Conservation (phyloP, 2,888 invertebrate genomes). For the Epistrophe grossulariae region DNA sequence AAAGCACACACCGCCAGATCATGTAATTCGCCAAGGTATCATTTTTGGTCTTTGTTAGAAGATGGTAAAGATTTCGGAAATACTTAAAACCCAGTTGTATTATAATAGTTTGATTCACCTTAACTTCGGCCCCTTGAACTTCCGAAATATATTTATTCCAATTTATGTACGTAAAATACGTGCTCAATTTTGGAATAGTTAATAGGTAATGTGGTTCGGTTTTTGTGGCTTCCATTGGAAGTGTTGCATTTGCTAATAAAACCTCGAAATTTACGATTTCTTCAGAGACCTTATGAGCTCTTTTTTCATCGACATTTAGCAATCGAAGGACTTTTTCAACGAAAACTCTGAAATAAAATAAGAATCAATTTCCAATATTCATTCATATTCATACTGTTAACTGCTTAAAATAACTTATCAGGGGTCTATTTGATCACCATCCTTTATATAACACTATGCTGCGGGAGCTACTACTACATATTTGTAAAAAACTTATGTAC, state of each 20-base stretch:
- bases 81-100: slow-evolving; percentile 85
- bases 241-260: slow-evolving; percentile 72
- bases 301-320: slow-evolving; percentile 55
- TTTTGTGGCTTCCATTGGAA: slow-evolving; percentile 55
- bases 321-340: slow-evolving; percentile 44
- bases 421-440: no score
- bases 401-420: no score
- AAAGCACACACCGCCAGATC: slow-evolving; percentile 66
- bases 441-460: no score
- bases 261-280: slow-evolving; percentile 77
- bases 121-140: slow-evolving; percentile 37
- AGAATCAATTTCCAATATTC: neutral
- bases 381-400: no score
- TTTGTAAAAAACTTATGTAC: no score
- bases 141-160: slow-evolving; percentile 70
- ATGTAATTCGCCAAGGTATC: slow-evolving; percentile 74
- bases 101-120: slow-evolving; percentile 39
- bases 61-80: slow-evolving; percentile 59
- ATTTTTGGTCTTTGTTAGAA: slow-evolving; percentile 51
- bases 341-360: slow-evolving; percentile 81
- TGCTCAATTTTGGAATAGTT: slow-evolving; percentile 42
- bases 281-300: slow-evolving; percentile 50
- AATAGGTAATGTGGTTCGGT: slow-evolving; percentile 36
- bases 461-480: no score
- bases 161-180: slow-evolving; percentile 54